Evolutionary conservation across 2,888 invertebrate genomes (phyloP).

Genomic region (Epinotia brunnichana): DNA sequence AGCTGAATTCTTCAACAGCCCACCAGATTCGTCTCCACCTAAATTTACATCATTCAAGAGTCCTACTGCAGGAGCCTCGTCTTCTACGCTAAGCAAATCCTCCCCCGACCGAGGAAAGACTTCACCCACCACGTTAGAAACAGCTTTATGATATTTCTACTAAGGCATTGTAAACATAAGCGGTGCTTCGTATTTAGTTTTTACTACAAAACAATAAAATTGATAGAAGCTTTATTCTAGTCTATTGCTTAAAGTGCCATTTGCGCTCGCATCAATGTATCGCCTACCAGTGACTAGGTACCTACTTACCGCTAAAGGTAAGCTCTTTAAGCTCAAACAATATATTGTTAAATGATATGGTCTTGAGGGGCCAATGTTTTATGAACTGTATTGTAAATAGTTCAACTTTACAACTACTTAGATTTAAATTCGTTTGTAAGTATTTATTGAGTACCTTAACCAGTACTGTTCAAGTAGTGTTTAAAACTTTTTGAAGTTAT

Average conservation of each 20-base stretch:
- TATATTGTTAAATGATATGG: constrained; percentile 58
- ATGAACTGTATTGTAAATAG: constrained; percentile 60
- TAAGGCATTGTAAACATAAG: constrained; percentile 50
- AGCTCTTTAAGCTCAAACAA: constrained; percentile 64
- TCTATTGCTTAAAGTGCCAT: constrained; percentile 77
- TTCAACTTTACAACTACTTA: constrained; percentile 58
- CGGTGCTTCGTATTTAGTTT: constrained; percentile 68
- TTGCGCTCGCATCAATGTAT: constrained; percentile 65
- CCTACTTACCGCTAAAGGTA: constrained; percentile 52
- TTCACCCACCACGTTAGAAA: constrained; percentile 85
- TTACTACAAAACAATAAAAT: constrained; percentile 64
- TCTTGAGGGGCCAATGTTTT: constrained; percentile 77
- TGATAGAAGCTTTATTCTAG: constrained; percentile 83
- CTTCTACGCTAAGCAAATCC: constrained; percentile 57
- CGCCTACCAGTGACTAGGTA: constrained; percentile 61
- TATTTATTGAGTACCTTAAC: constrained; percentile 79
- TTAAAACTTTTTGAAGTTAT: constrained; percentile 80
- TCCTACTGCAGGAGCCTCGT: constrained; percentile 55
- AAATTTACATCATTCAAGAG: constrained; percentile 73
- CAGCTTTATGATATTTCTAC: constrained; percentile 82
- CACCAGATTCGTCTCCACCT: constrained; percentile 71
- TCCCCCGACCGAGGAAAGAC: constrained; percentile 72
- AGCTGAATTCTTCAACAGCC: constrained; percentile 83
- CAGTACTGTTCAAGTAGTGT: constrained; percentile 68
- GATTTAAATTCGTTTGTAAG: constrained; percentile 73